Percentiles rank a stretch among this genome's conserved stretches.
Evolutionary conservation across 35 echinoderm and acorn worm species (phyloP).

Genomic region (Heliocidaris erythrogramma): DNA sequence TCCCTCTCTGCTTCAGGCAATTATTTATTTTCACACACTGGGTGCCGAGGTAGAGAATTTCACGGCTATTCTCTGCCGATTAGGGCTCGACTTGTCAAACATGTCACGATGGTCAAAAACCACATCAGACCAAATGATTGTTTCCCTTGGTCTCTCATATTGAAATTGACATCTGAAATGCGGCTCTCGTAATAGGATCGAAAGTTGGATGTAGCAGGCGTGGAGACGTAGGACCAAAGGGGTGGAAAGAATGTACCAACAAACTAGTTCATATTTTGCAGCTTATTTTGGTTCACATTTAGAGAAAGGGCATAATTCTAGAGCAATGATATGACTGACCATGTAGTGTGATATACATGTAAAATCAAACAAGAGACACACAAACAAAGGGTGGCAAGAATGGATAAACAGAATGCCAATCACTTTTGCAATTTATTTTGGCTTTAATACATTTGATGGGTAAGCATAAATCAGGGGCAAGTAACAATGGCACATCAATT

Average conservation of each 20-base stretch:
- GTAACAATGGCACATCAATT: background rate
- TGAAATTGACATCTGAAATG: background rate
- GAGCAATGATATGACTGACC: background rate
- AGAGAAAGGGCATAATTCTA: background rate
- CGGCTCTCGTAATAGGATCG: background rate
- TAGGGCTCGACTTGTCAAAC: background rate
- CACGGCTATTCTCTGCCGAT: background rate
- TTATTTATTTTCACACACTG: constrained; percentile 12
- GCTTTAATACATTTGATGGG: background rate
- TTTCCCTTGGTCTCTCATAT: background rate
- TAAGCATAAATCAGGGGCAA: background rate
- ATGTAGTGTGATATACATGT: background rate
- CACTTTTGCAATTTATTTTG: too few species aligned
- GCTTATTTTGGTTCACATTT: background rate
- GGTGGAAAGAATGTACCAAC: background rate
- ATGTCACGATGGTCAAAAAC: constrained; percentile 1
- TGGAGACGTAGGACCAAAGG: background rate
- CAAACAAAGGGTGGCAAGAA: background rate
- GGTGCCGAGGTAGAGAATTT: background rate
- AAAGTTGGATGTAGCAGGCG: background rate
- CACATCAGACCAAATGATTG: background rate
- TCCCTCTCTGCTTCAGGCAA: background rate
- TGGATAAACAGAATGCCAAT: background rate
- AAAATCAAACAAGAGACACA: background rate
- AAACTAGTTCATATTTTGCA: background rate